Percentiles rank a stretch among this genome's conserved stretches.
phyloP scores from a whole-genome alignment of 2,888 invertebrate species.

The Thecophora atra region DNA sequence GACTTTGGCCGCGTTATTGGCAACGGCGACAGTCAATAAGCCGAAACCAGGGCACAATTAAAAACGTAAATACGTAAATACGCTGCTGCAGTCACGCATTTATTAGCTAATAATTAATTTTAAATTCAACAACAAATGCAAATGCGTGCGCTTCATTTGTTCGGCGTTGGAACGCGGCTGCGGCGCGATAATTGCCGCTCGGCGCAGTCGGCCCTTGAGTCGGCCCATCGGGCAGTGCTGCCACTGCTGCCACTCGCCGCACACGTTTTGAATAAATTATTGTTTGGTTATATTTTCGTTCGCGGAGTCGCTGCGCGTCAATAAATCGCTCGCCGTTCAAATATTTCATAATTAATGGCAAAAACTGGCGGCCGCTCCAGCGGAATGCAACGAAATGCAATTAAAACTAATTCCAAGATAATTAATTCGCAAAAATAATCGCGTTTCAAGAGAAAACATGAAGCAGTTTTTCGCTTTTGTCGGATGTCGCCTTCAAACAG shows the following conservation, averaged over 20 bases:
- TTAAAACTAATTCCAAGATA: slow-evolving; percentile 8
- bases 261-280: slow-evolving; percentile 40
- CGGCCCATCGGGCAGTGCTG: too few relatives aligned
- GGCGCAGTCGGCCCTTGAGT: too few relatives aligned
- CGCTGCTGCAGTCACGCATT: slow-evolving; percentile 31
- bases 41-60: slow-evolving; percentile 8
- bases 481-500: neutral
- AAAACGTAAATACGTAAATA: neutral
- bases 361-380: neutral
- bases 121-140: slow-evolving; percentile 33
- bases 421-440: neutral
- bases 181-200: slow-evolving; percentile 57
- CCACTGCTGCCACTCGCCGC: slow-evolving; percentile 48
- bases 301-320: neutral
- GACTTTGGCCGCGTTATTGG: slow-evolving; percentile 16
- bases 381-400: slow-evolving; percentile 4
- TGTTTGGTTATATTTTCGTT: slow-evolving; percentile 18
- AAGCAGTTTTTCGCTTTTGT: neutral
- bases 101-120: slow-evolving; percentile 40
- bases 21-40: slow-evolving; percentile 25
- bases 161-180: slow-evolving; percentile 2
- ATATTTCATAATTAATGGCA: slow-evolving; percentile 13
- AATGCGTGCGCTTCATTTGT: slow-evolving; percentile 18
- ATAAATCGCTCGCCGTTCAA: slow-evolving; percentile 21
- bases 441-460: neutral